These are phyloP conservation scores for Neocloeon triangulifer DNA, from an alignment of 1,140 invertebrate species.

Conservation along the genomic window DNA sequence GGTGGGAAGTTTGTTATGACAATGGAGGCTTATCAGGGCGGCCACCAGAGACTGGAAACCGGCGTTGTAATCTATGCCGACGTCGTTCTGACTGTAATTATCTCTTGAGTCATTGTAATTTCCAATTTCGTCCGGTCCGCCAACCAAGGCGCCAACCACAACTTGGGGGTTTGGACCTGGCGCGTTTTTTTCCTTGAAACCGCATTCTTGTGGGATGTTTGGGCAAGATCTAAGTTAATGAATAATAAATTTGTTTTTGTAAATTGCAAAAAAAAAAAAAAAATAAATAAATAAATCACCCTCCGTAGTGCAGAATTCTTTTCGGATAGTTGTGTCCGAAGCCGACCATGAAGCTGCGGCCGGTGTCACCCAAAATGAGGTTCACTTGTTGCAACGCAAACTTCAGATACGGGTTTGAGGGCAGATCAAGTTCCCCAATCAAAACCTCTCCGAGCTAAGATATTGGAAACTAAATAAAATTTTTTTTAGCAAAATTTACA, in stretches of 20 bases:
- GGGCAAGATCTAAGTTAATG: constrained; percentile 12
- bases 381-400: constrained; percentile 20
- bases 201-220: constrained; percentile 10
- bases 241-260: not conserved
- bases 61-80: constrained; percentile 12
- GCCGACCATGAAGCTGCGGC: constrained; percentile 21
- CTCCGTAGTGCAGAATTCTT: constrained; percentile 10
- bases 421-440: constrained; percentile 11
- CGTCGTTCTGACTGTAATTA: constrained; percentile 17
- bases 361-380: constrained; percentile 20
- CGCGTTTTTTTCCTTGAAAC: constrained; percentile 9
- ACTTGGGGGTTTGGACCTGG: constrained; percentile 13
- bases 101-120: constrained; percentile 14
- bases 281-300: too few relatives aligned
- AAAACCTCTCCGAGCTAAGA: constrained; percentile 1
- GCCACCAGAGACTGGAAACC: constrained; percentile 2
- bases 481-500: too few relatives aligned
- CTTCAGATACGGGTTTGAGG: constrained; percentile 10
- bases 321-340: constrained; percentile 19
- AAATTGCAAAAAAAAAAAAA: not conserved
- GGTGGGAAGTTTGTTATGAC: too few relatives aligned
- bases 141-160: constrained; percentile 20
- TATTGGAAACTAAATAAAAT: too few relatives aligned
- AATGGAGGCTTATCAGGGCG: too few relatives aligned
- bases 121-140: constrained; percentile 16